Evolutionary conservation across 2,113 vertebrate species (phyloP), one percentile per base, ranked within the genome.

Genomic region (Atrichornis clamosus): DNA sequence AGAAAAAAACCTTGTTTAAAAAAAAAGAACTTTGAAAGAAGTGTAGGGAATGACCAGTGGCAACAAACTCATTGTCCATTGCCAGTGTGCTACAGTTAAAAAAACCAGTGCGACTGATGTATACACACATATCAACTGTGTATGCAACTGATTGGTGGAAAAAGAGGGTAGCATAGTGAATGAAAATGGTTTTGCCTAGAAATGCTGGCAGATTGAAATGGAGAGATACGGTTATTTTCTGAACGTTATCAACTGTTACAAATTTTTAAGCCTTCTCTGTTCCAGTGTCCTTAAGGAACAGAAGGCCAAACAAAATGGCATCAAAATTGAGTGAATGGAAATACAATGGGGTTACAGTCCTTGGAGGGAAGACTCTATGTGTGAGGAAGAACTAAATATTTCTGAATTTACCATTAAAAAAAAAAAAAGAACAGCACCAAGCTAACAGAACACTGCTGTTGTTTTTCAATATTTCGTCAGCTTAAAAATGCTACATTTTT

Each of bases 321-420:
- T 27, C 0, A 0, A 89, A 81, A 70, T 3, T 11, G 28, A 23
- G 7, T 74, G 77, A 60, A 65, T 1, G 37, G 46, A 76, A 80
- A 60, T 33, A 84, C 42, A 44, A 24, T n/a, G 39, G 33, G 32
- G 44, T 73, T 70, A 39, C 30, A 28, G 56, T 58, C 41, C 44
- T 56, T 20, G 24, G 72, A 64, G 46, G 67, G 67, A n/a, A 88
- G 67, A 75, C 10, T 15, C 1, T 32, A 32, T 35, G 18, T 35
- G n/a, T 70, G 33, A 87, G 55, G 19, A 90, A 23, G 28, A 82
- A 70, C 18, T 28, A 78, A 67, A 13, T 37, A 46, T 23, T 78
- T 77, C 41, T 4, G 8, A 21, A 68, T 35, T 76, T 53, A 41
- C 32, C 13, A 42, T 26, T 42, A 13, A 33, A 59, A 53, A 72